A percentile compares a stretch with the other conserved stretches of the same genome.
Evolutionary conservation across 2,888 invertebrate genomes (phyloP).

Genomic region (Ellobium chinense): DNA sequence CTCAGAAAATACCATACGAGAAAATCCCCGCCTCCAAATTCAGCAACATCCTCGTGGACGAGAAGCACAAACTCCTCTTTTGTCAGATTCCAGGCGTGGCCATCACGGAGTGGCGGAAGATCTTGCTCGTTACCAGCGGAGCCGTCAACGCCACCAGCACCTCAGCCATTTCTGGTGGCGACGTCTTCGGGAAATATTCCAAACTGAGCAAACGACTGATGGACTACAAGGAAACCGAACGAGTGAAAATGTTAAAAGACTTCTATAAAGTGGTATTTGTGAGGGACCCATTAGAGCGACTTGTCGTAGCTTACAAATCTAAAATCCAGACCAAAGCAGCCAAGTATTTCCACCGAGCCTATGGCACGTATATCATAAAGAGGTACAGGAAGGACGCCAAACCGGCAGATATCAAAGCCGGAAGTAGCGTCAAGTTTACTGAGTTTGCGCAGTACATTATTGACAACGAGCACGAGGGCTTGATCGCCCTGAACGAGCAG

Average conservation of each 20-base stretch:
- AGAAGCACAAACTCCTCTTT: conserved; percentile 89
- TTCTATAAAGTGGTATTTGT: conserved; percentile 91
- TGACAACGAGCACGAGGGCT: conserved; percentile 46
- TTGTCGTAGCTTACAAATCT: conserved; percentile 92
- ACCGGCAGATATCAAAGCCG: conserved; percentile 47
- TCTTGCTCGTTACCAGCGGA: conserved; percentile 89
- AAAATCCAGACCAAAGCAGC: conserved; percentile 83
- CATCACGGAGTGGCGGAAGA: conserved; percentile 95
- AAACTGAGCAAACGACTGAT: conserved; percentile 46
- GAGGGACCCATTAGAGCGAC: conserved; percentile 91
- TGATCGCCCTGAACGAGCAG: conserved; percentile 84
- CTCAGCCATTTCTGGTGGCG: conserved; percentile 49
- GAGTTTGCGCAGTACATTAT: conserved; percentile 54
- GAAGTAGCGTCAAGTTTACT: conserved; percentile 51
- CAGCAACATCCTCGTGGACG: conserved; percentile 83
- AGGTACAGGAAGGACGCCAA: conserved; percentile 49
- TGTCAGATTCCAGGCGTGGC: conserved; percentile 95
- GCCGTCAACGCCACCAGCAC: conserved; percentile 50
- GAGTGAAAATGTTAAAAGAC: conserved; percentile 39
- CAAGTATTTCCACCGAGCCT: conserved; percentile 79
- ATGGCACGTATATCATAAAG: conserved; percentile 60
- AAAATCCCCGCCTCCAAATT: conserved; percentile 44
- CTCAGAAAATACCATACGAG: conserved; percentile 32
- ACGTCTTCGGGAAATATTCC: conserved; percentile 53
- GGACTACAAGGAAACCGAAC: conserved; percentile 43